These are phyloP conservation scores for Crypturellus tataupa DNA, from an alignment of 2,797 vertebrate species.

Conservation along the genomic window DNA sequence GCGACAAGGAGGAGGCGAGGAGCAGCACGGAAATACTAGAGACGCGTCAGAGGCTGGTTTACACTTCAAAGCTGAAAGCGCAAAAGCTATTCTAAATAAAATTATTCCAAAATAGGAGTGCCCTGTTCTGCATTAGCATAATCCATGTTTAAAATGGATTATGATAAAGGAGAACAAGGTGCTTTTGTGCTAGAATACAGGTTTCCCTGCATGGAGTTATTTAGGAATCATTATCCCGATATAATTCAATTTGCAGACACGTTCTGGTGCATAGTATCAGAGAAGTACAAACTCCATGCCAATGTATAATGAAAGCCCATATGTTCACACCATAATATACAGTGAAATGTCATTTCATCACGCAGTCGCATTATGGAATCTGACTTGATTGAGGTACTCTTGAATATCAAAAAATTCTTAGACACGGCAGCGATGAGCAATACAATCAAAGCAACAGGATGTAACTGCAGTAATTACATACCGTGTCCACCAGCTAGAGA, in stretches of 20 bases:
- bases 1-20: conserved; percentile 28
- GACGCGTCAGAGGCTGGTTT: conserved; percentile 54
- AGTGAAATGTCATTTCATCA: conserved; percentile 24
- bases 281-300: neutral
- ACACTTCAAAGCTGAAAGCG: conserved; percentile 69
- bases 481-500: neutral
- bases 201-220: conserved; percentile 26
- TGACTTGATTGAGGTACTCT: neutral
- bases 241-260: conserved; percentile 41
- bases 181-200: conserved; percentile 48
- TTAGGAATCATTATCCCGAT: conserved; percentile 27
- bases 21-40: conserved; percentile 37
- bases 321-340: neutral
- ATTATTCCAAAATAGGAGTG: conserved; percentile 38
- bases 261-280: neutral
- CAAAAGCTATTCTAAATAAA: conserved; percentile 41
- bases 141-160: conserved; percentile 40
- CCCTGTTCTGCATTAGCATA: conserved; percentile 45
- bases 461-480: neutral
- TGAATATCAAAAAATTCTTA: conserved; percentile 61
- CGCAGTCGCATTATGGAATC: neutral
- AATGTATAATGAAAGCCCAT: neutral
- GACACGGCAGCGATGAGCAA: neutral
- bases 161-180: conserved; percentile 39
- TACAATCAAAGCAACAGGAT: neutral